phyloP scores from a whole-genome alignment of 2,888 invertebrate species.

The Metallyticus violacea region DNA sequence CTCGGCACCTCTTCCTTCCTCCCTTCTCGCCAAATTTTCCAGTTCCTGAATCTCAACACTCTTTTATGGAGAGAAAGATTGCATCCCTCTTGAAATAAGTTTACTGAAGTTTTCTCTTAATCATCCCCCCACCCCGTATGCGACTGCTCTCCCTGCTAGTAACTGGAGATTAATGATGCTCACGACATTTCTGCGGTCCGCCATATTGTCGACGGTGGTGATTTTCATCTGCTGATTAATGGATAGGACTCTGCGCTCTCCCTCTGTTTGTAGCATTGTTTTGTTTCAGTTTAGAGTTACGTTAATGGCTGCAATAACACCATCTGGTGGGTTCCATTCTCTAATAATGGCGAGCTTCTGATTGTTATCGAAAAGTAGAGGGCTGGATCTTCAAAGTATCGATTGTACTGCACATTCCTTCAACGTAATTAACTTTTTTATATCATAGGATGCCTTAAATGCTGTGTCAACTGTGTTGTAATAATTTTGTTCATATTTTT shows the following conservation, averaged over 20 bases:
- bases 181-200: conserved; percentile 1
- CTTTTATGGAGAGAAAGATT: background rate
- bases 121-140: background rate
- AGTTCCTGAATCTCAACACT: background rate
- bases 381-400: background rate
- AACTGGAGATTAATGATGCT: conserved; percentile 8
- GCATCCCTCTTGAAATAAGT: background rate
- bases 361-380: background rate
- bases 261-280: conserved; percentile 6
- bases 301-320: conserved; percentile 14
- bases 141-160: background rate
- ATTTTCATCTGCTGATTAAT: conserved; percentile 19
- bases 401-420: too few species aligned
- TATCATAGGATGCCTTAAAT: too few species aligned
- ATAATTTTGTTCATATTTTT: too few species aligned
- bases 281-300: background rate
- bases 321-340: conserved; percentile 4
- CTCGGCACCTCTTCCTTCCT: background rate
- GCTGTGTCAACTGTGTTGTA: too few species aligned
- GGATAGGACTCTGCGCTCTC: background rate
- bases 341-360: background rate
- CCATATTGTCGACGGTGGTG: conserved; percentile 1
- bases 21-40: background rate
- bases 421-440: too few species aligned
- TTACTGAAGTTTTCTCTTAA: conserved; percentile 3